phyloP scores from a whole-genome alignment of 2,797 vertebrate genomes.

The Sphenopsis melanotis region DNA sequence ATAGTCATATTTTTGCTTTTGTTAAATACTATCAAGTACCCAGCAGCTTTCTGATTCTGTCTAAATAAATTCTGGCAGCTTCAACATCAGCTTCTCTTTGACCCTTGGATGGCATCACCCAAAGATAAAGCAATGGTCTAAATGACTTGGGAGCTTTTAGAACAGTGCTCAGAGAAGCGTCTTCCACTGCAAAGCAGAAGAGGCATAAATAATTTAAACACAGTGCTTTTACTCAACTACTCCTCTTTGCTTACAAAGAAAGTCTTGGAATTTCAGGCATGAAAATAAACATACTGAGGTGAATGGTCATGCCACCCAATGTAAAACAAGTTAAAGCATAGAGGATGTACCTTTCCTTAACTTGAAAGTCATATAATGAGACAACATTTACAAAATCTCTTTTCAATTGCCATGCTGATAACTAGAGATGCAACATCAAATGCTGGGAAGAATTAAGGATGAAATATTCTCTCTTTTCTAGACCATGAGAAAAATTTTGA shows the following conservation, averaged over 20 bases:
- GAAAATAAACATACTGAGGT: background rate
- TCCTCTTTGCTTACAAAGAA: background rate
- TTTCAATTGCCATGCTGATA: background rate
- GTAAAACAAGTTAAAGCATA: background rate
- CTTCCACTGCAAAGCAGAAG: background rate
- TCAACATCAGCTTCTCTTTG: background rate
- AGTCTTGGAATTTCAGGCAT: background rate
- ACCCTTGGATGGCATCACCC: background rate
- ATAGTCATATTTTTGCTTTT: background rate
- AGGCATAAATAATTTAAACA: constrained; percentile 21
- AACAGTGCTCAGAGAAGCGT: background rate
- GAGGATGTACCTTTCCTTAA: background rate
- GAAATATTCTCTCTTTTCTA: constrained; percentile 9
- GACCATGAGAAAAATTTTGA: constrained; percentile 61
- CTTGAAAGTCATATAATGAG: background rate
- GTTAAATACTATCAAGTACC: background rate
- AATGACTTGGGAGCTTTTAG: background rate
- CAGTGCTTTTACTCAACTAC: background rate
- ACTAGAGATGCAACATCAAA: background rate
- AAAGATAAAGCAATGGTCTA: background rate
- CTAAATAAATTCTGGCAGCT: background rate
- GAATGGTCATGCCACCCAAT: background rate
- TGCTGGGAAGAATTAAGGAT: background rate
- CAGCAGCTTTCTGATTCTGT: background rate
- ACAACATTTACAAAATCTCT: background rate